Percentiles rank a stretch among this genome's conserved stretches.
Evolutionary conservation across 2,888 invertebrate species (phyloP).

Genomic region (Colletes collaris): DNA sequence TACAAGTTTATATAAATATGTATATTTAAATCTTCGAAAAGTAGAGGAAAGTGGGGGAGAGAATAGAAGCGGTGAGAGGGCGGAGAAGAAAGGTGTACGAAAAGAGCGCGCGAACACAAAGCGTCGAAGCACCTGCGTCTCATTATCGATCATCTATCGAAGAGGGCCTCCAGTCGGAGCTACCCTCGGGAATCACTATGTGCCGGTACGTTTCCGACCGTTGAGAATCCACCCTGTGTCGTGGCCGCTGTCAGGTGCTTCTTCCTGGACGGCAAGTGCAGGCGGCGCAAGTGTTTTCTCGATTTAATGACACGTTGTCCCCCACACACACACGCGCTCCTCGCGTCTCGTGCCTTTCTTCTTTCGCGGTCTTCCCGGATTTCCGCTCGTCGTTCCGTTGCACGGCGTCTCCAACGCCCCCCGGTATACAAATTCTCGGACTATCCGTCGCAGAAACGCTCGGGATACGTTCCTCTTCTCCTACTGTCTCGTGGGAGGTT

Average conservation of each 20-base stretch:
- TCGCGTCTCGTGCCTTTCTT: slow-evolving; percentile 34
- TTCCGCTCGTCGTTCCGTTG: slow-evolving; percentile 61
- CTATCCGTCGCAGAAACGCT: not conserved
- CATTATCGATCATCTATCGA: slow-evolving; percentile 76
- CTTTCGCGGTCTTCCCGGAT: slow-evolving; percentile 56
- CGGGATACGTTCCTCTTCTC: not conserved
- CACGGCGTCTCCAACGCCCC: not conserved
- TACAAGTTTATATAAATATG: no score
- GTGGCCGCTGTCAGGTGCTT: slow-evolving; percentile 78
- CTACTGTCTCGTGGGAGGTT: no score
- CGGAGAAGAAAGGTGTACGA: slow-evolving; percentile 1
- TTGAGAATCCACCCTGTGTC: slow-evolving; percentile 72
- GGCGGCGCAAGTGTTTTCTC: slow-evolving; percentile 79
- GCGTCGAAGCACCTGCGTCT: slow-evolving; percentile 71
- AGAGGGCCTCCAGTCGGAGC: slow-evolving; percentile 60
- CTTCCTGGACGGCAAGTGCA: slow-evolving; percentile 82
- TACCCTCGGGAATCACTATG: slow-evolving; percentile 60
- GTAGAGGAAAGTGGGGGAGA: not conserved
- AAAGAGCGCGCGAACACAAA: slow-evolving; percentile 5
- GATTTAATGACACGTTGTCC: slow-evolving; percentile 80
- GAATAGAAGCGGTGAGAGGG: not conserved
- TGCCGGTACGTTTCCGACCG: slow-evolving; percentile 59
- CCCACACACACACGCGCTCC: slow-evolving; percentile 42
- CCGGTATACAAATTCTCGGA: no score
- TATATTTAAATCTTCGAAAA: no score